Evolutionary conservation across 2,797 vertebrate species (phyloP).

Genomic region (Malurus splendens): DNA sequence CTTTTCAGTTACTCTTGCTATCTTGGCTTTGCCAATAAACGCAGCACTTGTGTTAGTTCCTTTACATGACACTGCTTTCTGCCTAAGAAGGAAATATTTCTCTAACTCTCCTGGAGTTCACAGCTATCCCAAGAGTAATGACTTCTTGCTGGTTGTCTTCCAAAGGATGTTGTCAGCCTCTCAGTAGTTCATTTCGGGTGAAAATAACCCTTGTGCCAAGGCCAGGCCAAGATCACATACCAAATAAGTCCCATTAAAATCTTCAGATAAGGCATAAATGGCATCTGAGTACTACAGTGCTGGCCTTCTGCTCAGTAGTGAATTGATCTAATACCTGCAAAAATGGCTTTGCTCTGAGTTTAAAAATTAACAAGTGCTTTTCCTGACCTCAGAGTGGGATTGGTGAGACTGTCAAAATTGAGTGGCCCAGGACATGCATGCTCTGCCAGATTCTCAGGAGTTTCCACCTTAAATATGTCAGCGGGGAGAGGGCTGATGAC

Average conservation of each 20-base stretch:
- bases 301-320: background rate
- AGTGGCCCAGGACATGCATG: background rate
- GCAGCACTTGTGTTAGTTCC: background rate
- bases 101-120: slow-evolving; percentile 33
- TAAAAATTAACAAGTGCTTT: background rate
- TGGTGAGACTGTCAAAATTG: background rate
- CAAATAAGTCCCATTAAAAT: slow-evolving; percentile 47
- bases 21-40: background rate
- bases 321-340: background rate
- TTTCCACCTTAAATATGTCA: background rate
- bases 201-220: slow-evolving; percentile 9
- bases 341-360: background rate
- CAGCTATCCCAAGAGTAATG: slow-evolving; percentile 51
- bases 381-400: background rate
- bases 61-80: slow-evolving; percentile 31
- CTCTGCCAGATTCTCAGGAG: background rate
- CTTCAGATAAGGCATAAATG: slow-evolving; percentile 29
- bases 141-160: slow-evolving; percentile 46
- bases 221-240: slow-evolving; percentile 19
- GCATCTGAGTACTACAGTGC: background rate
- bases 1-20: background rate
- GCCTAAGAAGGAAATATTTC: slow-evolving; percentile 58
- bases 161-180: slow-evolving; percentile 44
- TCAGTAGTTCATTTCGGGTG: slow-evolving; percentile 52
- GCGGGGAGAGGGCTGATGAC: background rate